phyloP scores from a whole-genome alignment of 2,888 invertebrate genomes.

The Drosophila testacea region DNA sequence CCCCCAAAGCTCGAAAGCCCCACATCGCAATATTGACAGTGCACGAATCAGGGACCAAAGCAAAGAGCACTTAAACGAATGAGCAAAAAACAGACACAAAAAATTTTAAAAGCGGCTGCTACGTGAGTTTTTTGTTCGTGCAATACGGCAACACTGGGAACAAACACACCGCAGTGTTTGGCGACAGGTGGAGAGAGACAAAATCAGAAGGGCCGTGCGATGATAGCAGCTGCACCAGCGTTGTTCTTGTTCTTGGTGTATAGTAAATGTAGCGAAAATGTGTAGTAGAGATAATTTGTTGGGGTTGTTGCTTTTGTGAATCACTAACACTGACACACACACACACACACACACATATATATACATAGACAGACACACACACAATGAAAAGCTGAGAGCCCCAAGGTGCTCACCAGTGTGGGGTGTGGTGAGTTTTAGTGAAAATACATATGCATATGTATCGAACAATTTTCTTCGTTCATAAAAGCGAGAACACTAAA shows the following conservation, averaged over 20 bases:
- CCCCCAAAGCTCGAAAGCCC: slow-evolving; percentile 64
- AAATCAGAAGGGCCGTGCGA: slow-evolving; percentile 36
- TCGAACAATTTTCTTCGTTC: slow-evolving; percentile 41
- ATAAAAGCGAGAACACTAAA: slow-evolving; percentile 23
- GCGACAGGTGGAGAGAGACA: slow-evolving; percentile 63
- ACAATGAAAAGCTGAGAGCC: slow-evolving; percentile 45
- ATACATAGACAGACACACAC: slow-evolving; percentile 17
- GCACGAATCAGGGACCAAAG: slow-evolving; percentile 61
- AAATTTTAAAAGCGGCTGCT: slow-evolving; percentile 44
- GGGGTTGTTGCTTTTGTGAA: slow-evolving; percentile 74
- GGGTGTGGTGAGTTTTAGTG: slow-evolving; percentile 61
- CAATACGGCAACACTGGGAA: slow-evolving; percentile 57
- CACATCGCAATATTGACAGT: slow-evolving; percentile 45
- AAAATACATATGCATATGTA: slow-evolving; percentile 58
- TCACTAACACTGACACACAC: slow-evolving; percentile 54
- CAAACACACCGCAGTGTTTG: slow-evolving; percentile 29
- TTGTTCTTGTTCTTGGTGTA: slow-evolving; percentile 33
- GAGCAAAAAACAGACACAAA: slow-evolving; percentile 32
- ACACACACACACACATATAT: slow-evolving; percentile 18
- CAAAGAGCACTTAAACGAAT: slow-evolving; percentile 53
- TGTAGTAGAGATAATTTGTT: slow-evolving; percentile 73
- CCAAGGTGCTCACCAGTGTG: slow-evolving; percentile 52
- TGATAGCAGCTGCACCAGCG: slow-evolving; percentile 57
- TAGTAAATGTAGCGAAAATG: slow-evolving; percentile 67
- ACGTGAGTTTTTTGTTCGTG: slow-evolving; percentile 30